phyloP scores from a whole-genome alignment of 2,888 invertebrate genomes.

The Cosmia pyralina region DNA sequence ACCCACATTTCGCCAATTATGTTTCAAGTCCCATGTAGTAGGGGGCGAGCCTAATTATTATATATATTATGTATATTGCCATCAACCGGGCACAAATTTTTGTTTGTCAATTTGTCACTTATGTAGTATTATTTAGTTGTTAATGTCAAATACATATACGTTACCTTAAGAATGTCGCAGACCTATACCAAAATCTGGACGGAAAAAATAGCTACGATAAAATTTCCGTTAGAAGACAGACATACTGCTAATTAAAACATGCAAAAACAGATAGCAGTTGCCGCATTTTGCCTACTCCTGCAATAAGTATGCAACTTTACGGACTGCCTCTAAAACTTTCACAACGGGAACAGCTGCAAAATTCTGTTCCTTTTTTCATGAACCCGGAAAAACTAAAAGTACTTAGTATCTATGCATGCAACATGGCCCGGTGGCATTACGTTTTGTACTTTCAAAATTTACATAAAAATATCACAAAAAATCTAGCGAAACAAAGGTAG shows the following conservation, averaged over 20 bases:
- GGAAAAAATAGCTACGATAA: neutral
- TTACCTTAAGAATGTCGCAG: neutral
- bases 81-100: no score
- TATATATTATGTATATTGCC: no score
- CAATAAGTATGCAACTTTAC: slow-evolving; percentile 45
- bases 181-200: neutral
- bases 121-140: neutral
- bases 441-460: slow-evolving; percentile 39
- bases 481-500: slow-evolving; percentile 31
- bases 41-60: no score
- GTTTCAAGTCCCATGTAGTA: no score
- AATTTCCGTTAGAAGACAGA: neutral
- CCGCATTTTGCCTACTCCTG: slow-evolving; percentile 23
- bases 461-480: slow-evolving; percentile 47
- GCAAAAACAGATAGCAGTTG: slow-evolving; percentile 13
- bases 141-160: no score
- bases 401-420: slow-evolving; percentile 39
- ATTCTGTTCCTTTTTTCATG: slow-evolving; percentile 47
- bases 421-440: slow-evolving; percentile 25
- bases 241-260: slow-evolving; percentile 44
- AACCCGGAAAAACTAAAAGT: slow-evolving; percentile 48
- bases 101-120: no score
- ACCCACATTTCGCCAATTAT: no score
- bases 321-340: slow-evolving; percentile 43
- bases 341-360: slow-evolving; percentile 36